Evolutionary conservation across 2,888 invertebrate genomes (phyloP), one percentile per base, ranked within the genome.

Genomic region (Nymphalis polychloros): DNA sequence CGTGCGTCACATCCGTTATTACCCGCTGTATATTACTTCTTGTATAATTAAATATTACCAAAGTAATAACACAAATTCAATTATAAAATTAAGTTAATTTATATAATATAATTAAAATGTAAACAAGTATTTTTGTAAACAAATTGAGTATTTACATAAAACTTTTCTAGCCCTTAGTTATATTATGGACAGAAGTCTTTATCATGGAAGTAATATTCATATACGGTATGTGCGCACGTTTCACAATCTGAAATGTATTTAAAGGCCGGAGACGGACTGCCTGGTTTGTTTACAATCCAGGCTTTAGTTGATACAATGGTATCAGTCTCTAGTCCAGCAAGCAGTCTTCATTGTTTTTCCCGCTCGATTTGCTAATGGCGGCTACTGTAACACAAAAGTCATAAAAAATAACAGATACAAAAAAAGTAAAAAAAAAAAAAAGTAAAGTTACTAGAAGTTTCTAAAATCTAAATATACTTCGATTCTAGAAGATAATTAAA

Each of bases 281-380:
- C 71, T 55, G 57, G 71, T 67, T 60, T 23, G 55, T 60, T 23
- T 17, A 23, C 52, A 55, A 48, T 71, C 72, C 68, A 65, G 71
- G 69, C 65, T 52, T 68, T 63, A 67, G 46, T 64, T 63, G 67
- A 68, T 66, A 75, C 75, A 63, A 64, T 63, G 71, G 74, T 72
- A 72, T 72, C 73, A 73, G 73, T 75, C 73, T 73, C 73, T 65
- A 64, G 72, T 77, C 82, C 82, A 84, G 80, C 79, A 73, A 77
- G 80, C 84, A 84, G 84, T 84, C 84, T 83, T 83, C 81, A 88
- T 78, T 82, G 78, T 81, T 85, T 79, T 78, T 78, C 81, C 83
- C 86, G 84, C 88, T 80, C 85, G 80, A 77, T 83, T 80, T 78
- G 74, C 82, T 92, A 92, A 78, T 92, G 92, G 90, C 92, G 92